Evolutionary conservation across 2,113 vertebrate species (phyloP), one percentile per base, ranked within the genome.

Genomic region (Forbesichthys agassizii): DNA sequence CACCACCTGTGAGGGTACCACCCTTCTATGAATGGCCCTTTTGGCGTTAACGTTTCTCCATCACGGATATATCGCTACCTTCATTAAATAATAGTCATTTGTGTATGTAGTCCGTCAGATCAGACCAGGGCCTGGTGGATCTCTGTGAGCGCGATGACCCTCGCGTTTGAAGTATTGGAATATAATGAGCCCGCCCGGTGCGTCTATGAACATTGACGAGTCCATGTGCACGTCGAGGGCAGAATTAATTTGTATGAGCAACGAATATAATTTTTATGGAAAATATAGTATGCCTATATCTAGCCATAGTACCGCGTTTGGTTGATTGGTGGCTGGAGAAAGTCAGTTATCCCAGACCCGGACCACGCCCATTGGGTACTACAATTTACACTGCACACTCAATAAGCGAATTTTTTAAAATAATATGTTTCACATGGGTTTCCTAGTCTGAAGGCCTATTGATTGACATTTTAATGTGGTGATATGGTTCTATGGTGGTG

Each of bases 341-440:
- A 33, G 56, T 48, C 59, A 56, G 36, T 48, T 47, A 61, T 64
- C 7, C 12, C 1, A 36, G 33, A 36, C 66, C 13, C 79, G 75
- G 78, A 73, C 88, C 86, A 87, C 88, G 85, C 88, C 88, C 88
- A 83, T 74, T 36, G 63, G 9, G 63, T 49, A 65, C 10, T 33
- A 9, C 12, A 33, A 9, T 36, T n/a, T 54, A 33, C 48, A 9
- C 13, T 33, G 33, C 20, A 13, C 49, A 77, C 20, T 20, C 20
- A n/a, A n/a, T n/a, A n/a, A n/a, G n/a, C n/a, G n/a, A n/a, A n/a
- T n/a, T n/a, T n/a, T n/a, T n/a, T n/a, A n/a, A n/a, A n/a, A 4
- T 4, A 18, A 57, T 27, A 20, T 27, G 27, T 6, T 20, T 11
- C 20, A 27, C 20, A 53, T 53, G 52, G 14, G 27, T 2, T 27